Conservation (phyloP, 1,140 invertebrate species). For the Trialeurodes vaporariorum region DNA sequence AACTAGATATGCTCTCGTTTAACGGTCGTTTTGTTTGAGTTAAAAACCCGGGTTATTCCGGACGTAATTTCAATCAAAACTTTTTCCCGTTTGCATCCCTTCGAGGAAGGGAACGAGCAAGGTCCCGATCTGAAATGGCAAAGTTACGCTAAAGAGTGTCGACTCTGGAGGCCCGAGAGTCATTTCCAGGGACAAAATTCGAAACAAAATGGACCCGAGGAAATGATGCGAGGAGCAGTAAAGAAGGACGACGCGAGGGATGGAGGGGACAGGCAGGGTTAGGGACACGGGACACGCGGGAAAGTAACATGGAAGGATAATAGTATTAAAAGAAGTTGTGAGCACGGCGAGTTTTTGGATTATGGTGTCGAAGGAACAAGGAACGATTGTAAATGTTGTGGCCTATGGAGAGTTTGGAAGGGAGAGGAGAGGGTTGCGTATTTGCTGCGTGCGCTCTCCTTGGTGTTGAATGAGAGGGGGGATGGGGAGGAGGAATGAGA, state of each 20-base stretch:
- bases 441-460: too few relatives aligned
- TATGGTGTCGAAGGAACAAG: background rate
- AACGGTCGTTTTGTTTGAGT: background rate
- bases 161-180: background rate
- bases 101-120: too few relatives aligned
- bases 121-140: too few relatives aligned
- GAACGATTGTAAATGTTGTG: background rate
- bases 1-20: too few relatives aligned
- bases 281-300: too few relatives aligned
- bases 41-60: background rate
- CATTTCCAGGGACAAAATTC: background rate
- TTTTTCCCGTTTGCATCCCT: background rate
- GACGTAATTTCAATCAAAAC: background rate
- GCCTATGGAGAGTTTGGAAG: too few relatives aligned
- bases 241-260: background rate
- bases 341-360: background rate
- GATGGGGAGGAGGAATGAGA: background rate
- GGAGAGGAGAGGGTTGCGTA: background rate
- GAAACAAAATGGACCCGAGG: background rate
- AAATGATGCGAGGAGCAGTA: background rate
- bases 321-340: background rate
- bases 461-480: background rate
- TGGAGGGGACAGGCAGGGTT: background rate
- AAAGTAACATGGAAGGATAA: too few relatives aligned
- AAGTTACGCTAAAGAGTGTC: too few relatives aligned